Base-by-base conservation (phyloP, 2,888 invertebrate genomes). In the Melinaea menophilus region DNA sequence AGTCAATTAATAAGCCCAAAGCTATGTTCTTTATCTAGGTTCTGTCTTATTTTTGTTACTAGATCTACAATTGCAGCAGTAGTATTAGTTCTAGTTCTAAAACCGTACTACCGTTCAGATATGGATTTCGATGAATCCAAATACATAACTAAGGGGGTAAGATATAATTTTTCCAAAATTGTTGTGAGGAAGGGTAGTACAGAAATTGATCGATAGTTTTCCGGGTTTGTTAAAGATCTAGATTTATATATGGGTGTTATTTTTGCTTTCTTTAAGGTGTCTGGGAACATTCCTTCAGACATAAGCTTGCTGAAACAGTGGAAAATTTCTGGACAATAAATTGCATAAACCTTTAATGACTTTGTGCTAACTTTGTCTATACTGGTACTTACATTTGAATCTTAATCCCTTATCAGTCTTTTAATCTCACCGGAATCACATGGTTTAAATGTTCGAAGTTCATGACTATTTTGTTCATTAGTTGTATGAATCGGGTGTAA, bases 191-290 rank as follows among this genome's bases (percentile, higher is more conserved):
- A 35, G 1, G 48, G 46, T 33, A 56, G 37, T 4, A 47, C 60
- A 12, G 55, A 55, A 0, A 55, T 45, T 12, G 60, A 47, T 2
- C 46, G 46, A 55, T 61, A 48, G 11, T 61, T 61, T 5, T 34
- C 61, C 35, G 47, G 56, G 35, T 56, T 37, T 31, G 56, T 31
- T 47, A 62, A 63, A 13, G 13, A 9, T 4, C 63, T 65, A 55
- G 55, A 56, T 56, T 64, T 69, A 45, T 60, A 54, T 56, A 65
- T 62, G 35, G 64, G 63, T 4, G 58, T 58, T 47, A 61, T 58
- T 41, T 71, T 72, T 2, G 73, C 69, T 12, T 69, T 46, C 56
- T 72, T 72, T 5, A 71, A 34, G 5, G 35, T 55, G 48, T 73
- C 64, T 2, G 71, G 67, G 51, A 22, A 22, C 22, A 22, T 22